phyloP scores from a whole-genome alignment of 2,113 vertebrate genomes.

The Nannobrachium achirus region DNA sequence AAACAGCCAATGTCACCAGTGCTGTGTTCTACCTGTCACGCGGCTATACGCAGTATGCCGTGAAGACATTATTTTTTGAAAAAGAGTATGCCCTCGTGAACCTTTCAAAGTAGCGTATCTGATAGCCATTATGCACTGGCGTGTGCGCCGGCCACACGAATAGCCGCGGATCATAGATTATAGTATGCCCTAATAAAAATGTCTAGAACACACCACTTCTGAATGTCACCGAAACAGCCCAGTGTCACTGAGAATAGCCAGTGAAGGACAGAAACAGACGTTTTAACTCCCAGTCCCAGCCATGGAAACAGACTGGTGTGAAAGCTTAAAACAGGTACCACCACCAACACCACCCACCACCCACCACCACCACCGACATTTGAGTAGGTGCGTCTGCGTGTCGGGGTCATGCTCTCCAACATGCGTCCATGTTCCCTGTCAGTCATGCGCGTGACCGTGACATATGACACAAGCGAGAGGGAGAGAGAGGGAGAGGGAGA shows the following conservation, averaged over 20 bases:
- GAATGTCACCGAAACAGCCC: too few relatives aligned
- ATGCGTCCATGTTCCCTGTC: conserved; percentile 56
- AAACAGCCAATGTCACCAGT: too few relatives aligned
- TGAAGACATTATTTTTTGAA: too few relatives aligned
- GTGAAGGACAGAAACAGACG: conserved; percentile 35
- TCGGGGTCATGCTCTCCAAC: conserved; percentile 53
- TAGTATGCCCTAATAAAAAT: too few relatives aligned
- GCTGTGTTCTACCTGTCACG: too few relatives aligned
- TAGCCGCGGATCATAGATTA: too few relatives aligned
- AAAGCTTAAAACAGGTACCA: conserved; percentile 13
- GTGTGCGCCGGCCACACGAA: too few relatives aligned
- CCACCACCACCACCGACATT: conserved; percentile 33
- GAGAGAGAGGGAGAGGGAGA: conserved; percentile 19
- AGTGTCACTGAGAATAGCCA: neutral
- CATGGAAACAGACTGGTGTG: conserved; percentile 11
- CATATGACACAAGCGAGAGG: conserved; percentile 39
- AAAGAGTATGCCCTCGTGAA: too few relatives aligned
- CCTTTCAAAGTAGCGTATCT: too few relatives aligned
- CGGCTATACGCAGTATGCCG: too few relatives aligned
- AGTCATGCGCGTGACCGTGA: conserved; percentile 24
- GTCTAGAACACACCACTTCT: too few relatives aligned
- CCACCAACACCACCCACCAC: conserved; percentile 7
- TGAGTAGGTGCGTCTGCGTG: conserved; percentile 41
- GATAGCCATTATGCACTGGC: too few relatives aligned
- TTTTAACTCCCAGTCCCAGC: conserved; percentile 23